These are phyloP conservation scores for Thamnaconus septentrionalis DNA, from an alignment of 2,113 vertebrate species.

Conservation along the genomic window DNA sequence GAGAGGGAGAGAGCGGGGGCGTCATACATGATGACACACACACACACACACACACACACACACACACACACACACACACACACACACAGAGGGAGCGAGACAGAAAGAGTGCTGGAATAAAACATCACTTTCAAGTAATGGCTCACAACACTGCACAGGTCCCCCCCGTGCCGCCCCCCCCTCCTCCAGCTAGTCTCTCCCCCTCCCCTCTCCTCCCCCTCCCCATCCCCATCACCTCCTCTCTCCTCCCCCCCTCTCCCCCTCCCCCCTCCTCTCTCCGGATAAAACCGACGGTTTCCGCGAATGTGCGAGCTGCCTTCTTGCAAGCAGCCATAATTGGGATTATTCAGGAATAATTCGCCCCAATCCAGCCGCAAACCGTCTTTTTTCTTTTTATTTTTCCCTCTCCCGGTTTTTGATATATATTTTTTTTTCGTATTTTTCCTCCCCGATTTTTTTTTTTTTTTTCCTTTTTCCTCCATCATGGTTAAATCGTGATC, in stretches of 20 bases:
- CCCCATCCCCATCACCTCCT: not conserved
- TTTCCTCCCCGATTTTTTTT: not conserved
- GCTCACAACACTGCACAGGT: too few relatives aligned
- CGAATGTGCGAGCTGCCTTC: constrained; percentile 66
- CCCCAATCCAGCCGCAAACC: constrained; percentile 45
- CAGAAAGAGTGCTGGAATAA: not conserved
- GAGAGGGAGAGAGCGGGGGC: constrained; percentile 14
- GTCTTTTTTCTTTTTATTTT: constrained; percentile 8
- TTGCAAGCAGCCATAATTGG: constrained; percentile 73
- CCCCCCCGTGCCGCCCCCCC: not conserved
- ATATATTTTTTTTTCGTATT: too few relatives aligned
- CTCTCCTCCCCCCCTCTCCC: constrained; percentile 13
- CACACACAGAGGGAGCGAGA: not conserved
- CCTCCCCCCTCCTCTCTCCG: constrained; percentile 33
- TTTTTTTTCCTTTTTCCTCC: not conserved
- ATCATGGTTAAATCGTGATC: too few relatives aligned
- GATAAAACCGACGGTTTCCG: constrained; percentile 70
- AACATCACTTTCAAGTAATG: not conserved
- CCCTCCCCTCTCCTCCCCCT: not conserved
- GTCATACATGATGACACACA: constrained; percentile 25
- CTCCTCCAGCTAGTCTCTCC: constrained; percentile 9
- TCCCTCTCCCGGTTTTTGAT: constrained; percentile 33
- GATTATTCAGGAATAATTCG: constrained; percentile 74
- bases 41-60: not conserved
- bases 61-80: too few relatives aligned